Evolutionary conservation across 2,888 invertebrate genomes (phyloP).

Genomic region (Cerceris rybyensis): DNA sequence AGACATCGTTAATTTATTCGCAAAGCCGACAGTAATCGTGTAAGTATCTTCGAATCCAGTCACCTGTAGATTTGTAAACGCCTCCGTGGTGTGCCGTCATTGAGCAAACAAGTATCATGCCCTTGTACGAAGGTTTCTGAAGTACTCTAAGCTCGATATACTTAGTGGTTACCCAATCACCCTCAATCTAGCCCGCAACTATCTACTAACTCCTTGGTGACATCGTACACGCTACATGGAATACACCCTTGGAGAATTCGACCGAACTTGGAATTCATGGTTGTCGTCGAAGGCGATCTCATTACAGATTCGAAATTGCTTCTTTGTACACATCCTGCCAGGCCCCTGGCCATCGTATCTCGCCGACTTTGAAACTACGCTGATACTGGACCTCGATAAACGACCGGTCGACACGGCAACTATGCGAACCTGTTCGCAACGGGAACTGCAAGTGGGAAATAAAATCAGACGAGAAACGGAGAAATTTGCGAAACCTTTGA

Average conservation of each 20-base stretch:
- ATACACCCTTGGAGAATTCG: constrained; percentile 43
- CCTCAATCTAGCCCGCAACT: constrained; percentile 68
- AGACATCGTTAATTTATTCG: background rate
- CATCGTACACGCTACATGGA: constrained; percentile 47
- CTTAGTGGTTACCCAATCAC: constrained; percentile 73
- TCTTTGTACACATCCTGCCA: constrained; percentile 25
- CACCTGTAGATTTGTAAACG: constrained; percentile 49
- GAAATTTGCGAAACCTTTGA: background rate
- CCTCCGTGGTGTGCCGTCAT: constrained; percentile 50
- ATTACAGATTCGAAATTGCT: constrained; percentile 44
- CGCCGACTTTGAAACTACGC: constrained; percentile 23
- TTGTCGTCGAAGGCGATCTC: constrained; percentile 41
- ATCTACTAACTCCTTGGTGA: constrained; percentile 66
- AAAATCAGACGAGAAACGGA: background rate
- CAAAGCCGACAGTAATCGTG: background rate
- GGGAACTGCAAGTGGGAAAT: background rate
- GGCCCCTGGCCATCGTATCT: constrained; percentile 31
- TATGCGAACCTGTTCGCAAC: background rate
- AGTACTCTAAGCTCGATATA: constrained; percentile 71
- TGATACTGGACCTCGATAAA: background rate
- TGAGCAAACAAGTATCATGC: constrained; percentile 62
- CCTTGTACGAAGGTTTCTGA: constrained; percentile 62
- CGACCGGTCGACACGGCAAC: constrained; percentile 7
- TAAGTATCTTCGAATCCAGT: background rate
- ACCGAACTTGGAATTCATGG: constrained; percentile 45